Conservation (phyloP, 2,888 invertebrate genomes). For the Heliconius aoede region DNA sequence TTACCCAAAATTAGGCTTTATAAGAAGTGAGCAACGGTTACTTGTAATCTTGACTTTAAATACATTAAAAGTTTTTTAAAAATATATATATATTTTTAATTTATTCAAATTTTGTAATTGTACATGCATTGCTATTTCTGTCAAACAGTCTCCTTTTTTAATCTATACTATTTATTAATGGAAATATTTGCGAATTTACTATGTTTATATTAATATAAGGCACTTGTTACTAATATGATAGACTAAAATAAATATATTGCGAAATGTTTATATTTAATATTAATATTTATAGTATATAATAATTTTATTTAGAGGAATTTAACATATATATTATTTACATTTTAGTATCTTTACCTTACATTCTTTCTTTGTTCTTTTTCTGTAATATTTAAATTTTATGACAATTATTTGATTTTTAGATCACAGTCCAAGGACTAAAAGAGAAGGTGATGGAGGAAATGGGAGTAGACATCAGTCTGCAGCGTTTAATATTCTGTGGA, state of each 20-base stretch:
- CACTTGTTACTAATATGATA: neutral
- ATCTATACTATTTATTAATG: neutral
- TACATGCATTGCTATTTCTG: neutral
- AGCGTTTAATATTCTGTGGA: conserved; percentile 97
- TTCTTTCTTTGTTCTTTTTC: neutral
- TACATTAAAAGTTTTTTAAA: too few species aligned
- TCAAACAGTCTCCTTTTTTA: neutral
- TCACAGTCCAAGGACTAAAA: conserved; percentile 92
- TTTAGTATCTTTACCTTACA: neutral
- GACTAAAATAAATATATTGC: neutral
- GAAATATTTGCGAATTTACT: neutral
- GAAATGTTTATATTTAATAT: conserved; percentile 1
- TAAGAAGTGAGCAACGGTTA: neutral
- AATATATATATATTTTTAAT: too few species aligned
- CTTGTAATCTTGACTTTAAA: too few species aligned
- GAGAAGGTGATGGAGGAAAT: conserved; percentile 90
- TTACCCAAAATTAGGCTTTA: neutral
- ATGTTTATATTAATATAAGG: neutral
- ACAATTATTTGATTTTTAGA: conserved; percentile 75
- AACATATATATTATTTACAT: neutral
- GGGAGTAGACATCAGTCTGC: conserved; percentile 90
- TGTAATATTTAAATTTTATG: neutral
- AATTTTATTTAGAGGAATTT: neutral
- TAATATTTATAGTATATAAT: neutral
- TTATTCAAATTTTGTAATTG: neutral